Evolutionary conservation across 2,113 vertebrate genomes (phyloP).

Genomic region (Hirundichthys speculiger): DNA sequence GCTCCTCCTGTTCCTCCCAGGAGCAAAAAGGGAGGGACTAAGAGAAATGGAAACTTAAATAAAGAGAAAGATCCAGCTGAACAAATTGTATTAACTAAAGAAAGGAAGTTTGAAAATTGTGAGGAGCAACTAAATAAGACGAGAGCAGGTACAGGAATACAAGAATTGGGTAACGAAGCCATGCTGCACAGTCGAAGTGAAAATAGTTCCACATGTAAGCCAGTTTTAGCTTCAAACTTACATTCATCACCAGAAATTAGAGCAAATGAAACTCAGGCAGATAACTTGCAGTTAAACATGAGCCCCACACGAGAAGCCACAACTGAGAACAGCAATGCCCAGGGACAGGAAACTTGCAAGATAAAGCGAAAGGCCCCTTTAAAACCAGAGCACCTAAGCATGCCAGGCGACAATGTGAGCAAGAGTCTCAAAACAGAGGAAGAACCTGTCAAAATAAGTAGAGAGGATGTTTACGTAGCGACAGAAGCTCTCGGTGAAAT

Average conservation of each 20-base stretch:
- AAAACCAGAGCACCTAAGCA: constrained; percentile 47
- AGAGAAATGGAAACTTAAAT: constrained; percentile 18
- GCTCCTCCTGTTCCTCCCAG: constrained; percentile 63
- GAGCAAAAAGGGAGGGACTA: constrained; percentile 53
- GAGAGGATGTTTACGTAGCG: constrained; percentile 29
- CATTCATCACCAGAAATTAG: constrained; percentile 20
- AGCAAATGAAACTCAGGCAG: constrained; percentile 13
- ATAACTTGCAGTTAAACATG: constrained; percentile 6
- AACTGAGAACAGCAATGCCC: constrained; percentile 15
- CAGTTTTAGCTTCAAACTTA: not conserved
- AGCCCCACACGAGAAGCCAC: constrained; percentile 14
- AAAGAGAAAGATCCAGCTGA: constrained; percentile 20
- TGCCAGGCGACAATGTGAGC: not conserved
- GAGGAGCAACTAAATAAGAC: not conserved
- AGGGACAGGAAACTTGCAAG: constrained; percentile 11
- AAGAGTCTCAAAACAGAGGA: constrained; percentile 15
- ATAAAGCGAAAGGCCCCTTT: constrained; percentile 49
- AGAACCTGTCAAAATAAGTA: constrained; percentile 17
- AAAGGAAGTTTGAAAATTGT: constrained; percentile 1
- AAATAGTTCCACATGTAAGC: not conserved
- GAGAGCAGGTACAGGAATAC: constrained; percentile 1
- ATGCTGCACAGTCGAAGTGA: not conserved
- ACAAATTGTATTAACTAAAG: constrained; percentile 20
- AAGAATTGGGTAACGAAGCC: constrained; percentile 5
- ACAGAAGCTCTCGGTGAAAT: constrained; percentile 41